phyloP scores from a whole-genome alignment of 2,113 vertebrate species.

The Bos taurus region ARS-UCD2.0 NC_037334.1:105552501-105553000 shows the following conservation, averaged over 20 bases:
- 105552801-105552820: not conserved
- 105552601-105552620: not conserved
- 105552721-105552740: not conserved
- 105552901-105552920: not conserved
- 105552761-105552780: not conserved
- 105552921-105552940: not conserved
- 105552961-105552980: not conserved
- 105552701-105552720: not conserved
- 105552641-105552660: not conserved
- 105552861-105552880: not conserved
- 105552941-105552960: not conserved
- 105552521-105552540: not conserved
- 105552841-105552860: not conserved
- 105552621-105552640: not conserved
- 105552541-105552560: not conserved
- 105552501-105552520: not conserved
- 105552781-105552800: not conserved
- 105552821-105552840: not conserved
- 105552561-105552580: not conserved
- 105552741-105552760: not conserved
- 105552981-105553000: not conserved
- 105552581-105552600: too few relatives aligned
- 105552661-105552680: not conserved
- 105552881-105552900: not conserved
- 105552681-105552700: not conserved